Evolutionary conservation across 2,113 vertebrate species (phyloP), one percentile per base, ranked within the genome.

Genomic region (Rhinogobius similis): DNA sequence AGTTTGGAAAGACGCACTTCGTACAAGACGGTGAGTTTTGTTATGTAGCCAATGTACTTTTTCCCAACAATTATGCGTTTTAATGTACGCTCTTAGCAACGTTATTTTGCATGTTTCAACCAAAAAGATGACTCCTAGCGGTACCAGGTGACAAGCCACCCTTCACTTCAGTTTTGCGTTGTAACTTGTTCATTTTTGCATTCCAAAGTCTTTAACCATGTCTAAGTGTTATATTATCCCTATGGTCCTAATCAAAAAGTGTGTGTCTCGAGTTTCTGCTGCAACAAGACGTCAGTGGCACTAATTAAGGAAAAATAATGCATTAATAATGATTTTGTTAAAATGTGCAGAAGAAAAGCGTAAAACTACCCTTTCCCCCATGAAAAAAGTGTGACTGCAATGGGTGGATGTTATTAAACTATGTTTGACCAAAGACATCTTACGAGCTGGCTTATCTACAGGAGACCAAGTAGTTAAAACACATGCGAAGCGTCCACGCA

Each of bases 11-110:
- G 36, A n/a, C 39, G 4, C 65, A 32, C 14, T 55, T 58, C 64
- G 36, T 63, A 68, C 46, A 69, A 70, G 43, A 85, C 82, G 88
- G 86, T 87, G 84, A 87, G 84, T 88, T 13, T 61, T 38, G 9
- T 10, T 2, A 59, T n/a, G 18, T 36, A n/a, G n/a, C 1, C 9
- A 20, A n/a, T 38, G 32, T 38, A 11, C 58, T 36, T 11, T 29
- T 27, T 5, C 12, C 6, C 52, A n/a, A 48, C 21, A 23, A 23
- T 10, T 10, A 53, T 2, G 24, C 8, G 52, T 53, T 24, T 53
- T 53, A 24, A 53, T 11, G 52, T 23, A 26, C 12, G 13, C 7
- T 1, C 21, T n/a, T 50, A 20, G 9, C 52, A 14, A 26, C 13
- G 3, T 18, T 11, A 23, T 23, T 24, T 52, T 12, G 21, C 16